Percentiles rank a stretch among this genome's conserved stretches.
Conservation (phyloP, 2,797 vertebrate species). For the Pseudocheirus occidentalis region DNA sequence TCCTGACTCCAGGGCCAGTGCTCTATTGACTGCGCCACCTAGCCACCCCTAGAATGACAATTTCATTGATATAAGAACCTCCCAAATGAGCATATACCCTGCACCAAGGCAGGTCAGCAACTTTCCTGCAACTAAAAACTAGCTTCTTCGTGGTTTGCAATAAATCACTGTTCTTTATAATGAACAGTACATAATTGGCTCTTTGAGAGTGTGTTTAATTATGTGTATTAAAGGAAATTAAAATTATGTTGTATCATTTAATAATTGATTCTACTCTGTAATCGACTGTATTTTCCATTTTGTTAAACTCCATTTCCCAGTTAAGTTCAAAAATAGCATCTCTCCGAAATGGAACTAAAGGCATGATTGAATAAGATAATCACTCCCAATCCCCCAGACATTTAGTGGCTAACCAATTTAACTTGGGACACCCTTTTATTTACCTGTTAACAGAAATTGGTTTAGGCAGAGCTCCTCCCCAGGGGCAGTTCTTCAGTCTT, state of each 20-base stretch:
- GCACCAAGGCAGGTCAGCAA: background rate
- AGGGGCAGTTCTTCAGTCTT: background rate
- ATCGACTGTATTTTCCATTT: background rate
- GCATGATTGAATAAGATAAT: background rate
- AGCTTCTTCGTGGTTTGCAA: background rate
- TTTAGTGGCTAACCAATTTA: background rate
- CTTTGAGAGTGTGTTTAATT: background rate
- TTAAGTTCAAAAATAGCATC: background rate
- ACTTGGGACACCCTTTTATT: background rate
- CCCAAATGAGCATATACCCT: background rate
- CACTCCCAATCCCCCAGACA: background rate
- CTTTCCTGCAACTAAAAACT: background rate
- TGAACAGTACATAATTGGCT: background rate
- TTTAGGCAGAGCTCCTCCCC: background rate
- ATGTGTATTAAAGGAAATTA: background rate
- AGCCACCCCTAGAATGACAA: background rate
- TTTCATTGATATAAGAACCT: background rate
- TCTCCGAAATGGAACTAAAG: background rate
- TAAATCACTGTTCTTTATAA: background rate
- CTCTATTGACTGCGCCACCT: no score
- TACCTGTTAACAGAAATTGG: background rate
- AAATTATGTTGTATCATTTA: background rate
- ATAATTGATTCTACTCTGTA: background rate
- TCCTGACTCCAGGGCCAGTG: no score
- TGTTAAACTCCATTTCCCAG: background rate